These are phyloP conservation scores for Seira sanloemensis DNA, from an alignment of 2,888 invertebrate genomes.

Conservation along the genomic window DNA sequence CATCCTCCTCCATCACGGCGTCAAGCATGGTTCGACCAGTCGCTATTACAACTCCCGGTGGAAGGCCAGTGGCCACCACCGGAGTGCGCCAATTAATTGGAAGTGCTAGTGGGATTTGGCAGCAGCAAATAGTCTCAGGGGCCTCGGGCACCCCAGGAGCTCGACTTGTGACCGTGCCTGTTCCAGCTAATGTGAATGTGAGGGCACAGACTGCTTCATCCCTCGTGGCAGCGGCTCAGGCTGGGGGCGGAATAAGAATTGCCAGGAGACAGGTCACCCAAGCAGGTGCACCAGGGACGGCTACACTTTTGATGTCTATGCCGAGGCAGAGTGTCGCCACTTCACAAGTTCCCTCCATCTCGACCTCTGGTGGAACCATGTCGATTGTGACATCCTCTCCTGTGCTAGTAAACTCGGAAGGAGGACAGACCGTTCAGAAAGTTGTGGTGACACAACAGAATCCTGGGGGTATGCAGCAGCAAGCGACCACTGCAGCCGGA, in stretches of 20 bases:
- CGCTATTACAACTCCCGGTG: conserved; percentile 58
- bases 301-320: conserved; percentile 58
- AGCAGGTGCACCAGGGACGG: conserved; percentile 31
- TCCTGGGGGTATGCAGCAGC: background rate
- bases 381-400: conserved; percentile 29
- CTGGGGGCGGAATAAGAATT: conserved; percentile 58
- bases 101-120: conserved; percentile 58
- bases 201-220: conserved; percentile 63
- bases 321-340: conserved; percentile 43
- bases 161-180: conserved; percentile 61
- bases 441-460: background rate
- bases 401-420: conserved; percentile 27
- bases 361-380: conserved; percentile 28
- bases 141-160: conserved; percentile 41
- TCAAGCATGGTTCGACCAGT: conserved; percentile 66
- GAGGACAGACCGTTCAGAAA: background rate
- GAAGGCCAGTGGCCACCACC: conserved; percentile 50
- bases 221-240: conserved; percentile 47
- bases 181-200: conserved; percentile 26
- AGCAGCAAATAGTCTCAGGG: conserved; percentile 53
- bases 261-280: conserved; percentile 49
- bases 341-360: conserved; percentile 36
- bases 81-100: conserved; percentile 45
- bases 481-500: background rate
- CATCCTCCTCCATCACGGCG: conserved; percentile 44